These are phyloP conservation scores for Drosophila kanekoi DNA, from an alignment of 2,888 invertebrate genomes.

Conservation along the genomic window DNA sequence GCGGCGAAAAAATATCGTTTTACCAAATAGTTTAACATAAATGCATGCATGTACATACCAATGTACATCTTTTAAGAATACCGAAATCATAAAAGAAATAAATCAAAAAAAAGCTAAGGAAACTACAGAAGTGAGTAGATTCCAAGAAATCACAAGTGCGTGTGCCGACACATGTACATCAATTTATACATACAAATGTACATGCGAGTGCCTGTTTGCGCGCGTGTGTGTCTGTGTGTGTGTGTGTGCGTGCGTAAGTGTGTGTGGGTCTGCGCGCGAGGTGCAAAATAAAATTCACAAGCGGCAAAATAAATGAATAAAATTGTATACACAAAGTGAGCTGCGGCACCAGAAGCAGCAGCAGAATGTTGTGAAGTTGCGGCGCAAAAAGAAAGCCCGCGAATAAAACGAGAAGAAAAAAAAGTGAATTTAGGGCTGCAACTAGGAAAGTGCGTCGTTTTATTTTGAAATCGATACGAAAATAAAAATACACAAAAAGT, in stretches of 20 bases:
- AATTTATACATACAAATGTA: constrained; percentile 29
- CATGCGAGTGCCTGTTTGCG: constrained; percentile 24
- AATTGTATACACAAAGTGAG: constrained; percentile 58
- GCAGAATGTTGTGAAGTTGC: constrained; percentile 68
- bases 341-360: constrained; percentile 26
- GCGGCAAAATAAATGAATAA: constrained; percentile 62
- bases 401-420: constrained; percentile 55
- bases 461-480: constrained; percentile 80
- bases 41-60: constrained; percentile 8
- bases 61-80: constrained; percentile 17
- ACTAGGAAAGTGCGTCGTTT: constrained; percentile 76
- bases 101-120: constrained; percentile 10
- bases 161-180: constrained; percentile 42
- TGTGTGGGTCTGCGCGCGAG: constrained; percentile 38
- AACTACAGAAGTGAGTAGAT: constrained; percentile 43
- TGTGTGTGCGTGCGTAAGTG: constrained; percentile 9
- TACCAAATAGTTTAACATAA: constrained; percentile 41
- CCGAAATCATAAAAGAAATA: constrained; percentile 23
- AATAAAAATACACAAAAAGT: constrained; percentile 71
- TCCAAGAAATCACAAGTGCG: constrained; percentile 65
- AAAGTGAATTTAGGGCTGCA: constrained; percentile 49
- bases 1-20: constrained; percentile 61
- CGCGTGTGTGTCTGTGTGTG: constrained; percentile 17
- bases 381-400: constrained; percentile 74
- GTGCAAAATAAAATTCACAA: constrained; percentile 68